Base-by-base conservation (phyloP, 2,888 invertebrate genomes). In the Iselma pallidipennis region DNA sequence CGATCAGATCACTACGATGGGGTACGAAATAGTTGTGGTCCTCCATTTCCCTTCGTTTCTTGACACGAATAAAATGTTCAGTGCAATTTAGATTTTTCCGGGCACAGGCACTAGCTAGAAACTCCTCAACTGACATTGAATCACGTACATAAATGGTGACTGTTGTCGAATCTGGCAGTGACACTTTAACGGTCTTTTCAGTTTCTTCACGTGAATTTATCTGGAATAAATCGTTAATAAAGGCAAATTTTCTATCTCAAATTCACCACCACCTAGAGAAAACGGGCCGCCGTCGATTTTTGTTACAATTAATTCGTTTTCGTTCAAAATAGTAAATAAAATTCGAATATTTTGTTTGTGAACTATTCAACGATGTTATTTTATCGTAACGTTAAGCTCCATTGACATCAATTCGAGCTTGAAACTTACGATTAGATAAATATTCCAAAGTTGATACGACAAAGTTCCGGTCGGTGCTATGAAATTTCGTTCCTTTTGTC, bases 11-110 rank as follows among this genome's bases (percentile, higher is more conserved):
- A 78, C 92, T 92, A 76, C 95, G 90, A 81, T 96, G 95, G 63
- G 97, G 97, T 77, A 97, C 96, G 83, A 95, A 95, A 84, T 95
- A 96, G 84, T 95, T 95, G 82, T 94, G 94, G 83, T 95, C 95
- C 81, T 96, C 96, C 90, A 95, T 94, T 77, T 96, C 96, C 71
- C 93, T 88, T 71, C 96, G 89, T 81, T 96, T 95, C 84, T 95
- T 95, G 71, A 96, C 94, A 72, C 96, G 87, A 60, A 98, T 94
- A 83, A 97, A 98, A 83, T 97, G 96, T 81, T 98, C 97, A 83
- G 94, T 92, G 33, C 96, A 91, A 82, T 94, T 95, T 71, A 98
- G 89, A 74, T 92, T 94, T 80, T 96, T 94, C 71, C 96, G 88
- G 69, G 91, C 91, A 83, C 97, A 97, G 53, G 96, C 96, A 72